Percentiles rank a stretch among this genome's conserved stretches.
Conservation (phyloP, 2,888 invertebrate genomes). For the Dryomyza anilis region DNA sequence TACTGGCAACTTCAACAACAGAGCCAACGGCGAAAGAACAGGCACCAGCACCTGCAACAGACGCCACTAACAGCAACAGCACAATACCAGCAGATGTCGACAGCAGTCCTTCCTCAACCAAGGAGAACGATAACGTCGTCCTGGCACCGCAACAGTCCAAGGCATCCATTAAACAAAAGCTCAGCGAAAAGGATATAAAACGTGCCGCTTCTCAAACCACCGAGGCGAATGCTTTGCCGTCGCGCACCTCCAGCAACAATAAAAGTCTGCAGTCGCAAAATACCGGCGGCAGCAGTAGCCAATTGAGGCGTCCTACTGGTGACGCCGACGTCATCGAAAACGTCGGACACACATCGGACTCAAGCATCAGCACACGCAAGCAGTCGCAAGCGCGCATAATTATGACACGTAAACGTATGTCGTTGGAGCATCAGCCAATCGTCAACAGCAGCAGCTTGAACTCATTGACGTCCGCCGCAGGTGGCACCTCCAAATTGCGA, state of each 20-base stretch:
- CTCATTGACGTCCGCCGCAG: slow-evolving; percentile 30
- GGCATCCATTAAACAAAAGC: not conserved
- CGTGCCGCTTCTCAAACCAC: not conserved
- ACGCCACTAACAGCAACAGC: not conserved
- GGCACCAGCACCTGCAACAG: not conserved
- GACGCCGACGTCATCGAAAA: not conserved
- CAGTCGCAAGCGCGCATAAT: slow-evolving; percentile 40
- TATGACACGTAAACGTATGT: slow-evolving; percentile 51
- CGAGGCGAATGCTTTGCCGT: too few species aligned
- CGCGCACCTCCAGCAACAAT: not conserved
- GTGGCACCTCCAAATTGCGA: not conserved
- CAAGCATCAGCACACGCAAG: slow-evolving; percentile 39
- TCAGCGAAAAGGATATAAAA: too few species aligned
- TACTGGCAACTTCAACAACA: not conserved
- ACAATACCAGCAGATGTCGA: not conserved
- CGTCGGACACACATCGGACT: not conserved
- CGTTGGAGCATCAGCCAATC: slow-evolving; percentile 53
- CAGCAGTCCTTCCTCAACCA: slow-evolving; percentile 7
- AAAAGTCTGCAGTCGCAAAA: not conserved
- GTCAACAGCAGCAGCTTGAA: slow-evolving; percentile 10
- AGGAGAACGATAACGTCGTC: not conserved
- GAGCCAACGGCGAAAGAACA: not conserved
- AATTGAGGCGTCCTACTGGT: not conserved
- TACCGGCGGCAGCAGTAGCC: not conserved
- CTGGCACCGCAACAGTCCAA: not conserved